Conservation (phyloP, 2,797 vertebrate species). For the Rhadinocentrus ornatus region DNA sequence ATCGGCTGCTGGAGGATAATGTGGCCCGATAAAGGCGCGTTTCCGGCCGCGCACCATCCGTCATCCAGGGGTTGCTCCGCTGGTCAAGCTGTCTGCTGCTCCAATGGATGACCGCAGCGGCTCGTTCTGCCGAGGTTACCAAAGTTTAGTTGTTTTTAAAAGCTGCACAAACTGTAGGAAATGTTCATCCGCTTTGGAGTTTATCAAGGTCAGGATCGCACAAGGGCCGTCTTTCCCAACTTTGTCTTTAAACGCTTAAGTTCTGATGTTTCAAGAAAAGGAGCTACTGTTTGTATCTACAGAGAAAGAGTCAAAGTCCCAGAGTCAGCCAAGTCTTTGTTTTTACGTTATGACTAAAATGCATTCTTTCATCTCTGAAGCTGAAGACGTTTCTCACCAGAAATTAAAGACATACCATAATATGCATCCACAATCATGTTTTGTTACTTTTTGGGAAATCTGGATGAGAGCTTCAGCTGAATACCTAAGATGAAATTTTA, state of each 20-base stretch:
- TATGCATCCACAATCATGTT: too few species aligned
- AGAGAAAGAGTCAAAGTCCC: not conserved
- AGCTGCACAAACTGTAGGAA: not conserved
- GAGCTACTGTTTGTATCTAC: not conserved
- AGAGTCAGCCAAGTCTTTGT: not conserved
- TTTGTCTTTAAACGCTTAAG: not conserved
- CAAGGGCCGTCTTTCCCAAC: not conserved
- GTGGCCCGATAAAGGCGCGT: slow-evolving; percentile 72
- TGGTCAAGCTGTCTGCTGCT: slow-evolving; percentile 68
- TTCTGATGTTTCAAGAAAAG: not conserved
- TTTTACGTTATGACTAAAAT: not conserved
- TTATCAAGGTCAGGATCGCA: not conserved
- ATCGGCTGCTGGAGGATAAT: slow-evolving; percentile 68
- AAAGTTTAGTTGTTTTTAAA: slow-evolving; percentile 40
- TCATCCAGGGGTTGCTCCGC: slow-evolving; percentile 60
- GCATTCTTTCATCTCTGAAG: not conserved
- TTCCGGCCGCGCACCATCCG: slow-evolving; percentile 72
- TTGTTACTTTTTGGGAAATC: not conserved
- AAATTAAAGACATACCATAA: too few species aligned
- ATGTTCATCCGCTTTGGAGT: not conserved
- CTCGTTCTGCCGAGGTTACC: slow-evolving; percentile 6
- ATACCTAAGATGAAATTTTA: slow-evolving; percentile 29
- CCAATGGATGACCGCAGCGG: slow-evolving; percentile 50
- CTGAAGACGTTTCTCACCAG: too few species aligned
- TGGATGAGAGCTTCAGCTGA: slow-evolving; percentile 1